Evolutionary conservation across 2,113 vertebrate genomes (phyloP).

Genomic region (Merops nubicus): DNA sequence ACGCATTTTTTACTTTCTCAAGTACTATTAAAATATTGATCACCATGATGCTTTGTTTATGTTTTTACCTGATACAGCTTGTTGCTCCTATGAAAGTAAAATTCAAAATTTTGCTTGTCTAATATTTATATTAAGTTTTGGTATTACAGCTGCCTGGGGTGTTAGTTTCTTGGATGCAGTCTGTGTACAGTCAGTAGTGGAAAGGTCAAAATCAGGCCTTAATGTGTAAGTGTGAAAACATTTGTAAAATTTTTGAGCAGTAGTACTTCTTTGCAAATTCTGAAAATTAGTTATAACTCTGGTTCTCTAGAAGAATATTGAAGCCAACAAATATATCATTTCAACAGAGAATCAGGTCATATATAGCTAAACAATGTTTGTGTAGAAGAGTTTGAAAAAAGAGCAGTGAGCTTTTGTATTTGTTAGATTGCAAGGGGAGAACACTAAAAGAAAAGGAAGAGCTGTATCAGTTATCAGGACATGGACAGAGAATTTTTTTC

Average conservation of each 20-base stretch:
- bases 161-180: not conserved
- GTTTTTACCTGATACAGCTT: not conserved
- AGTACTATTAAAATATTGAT: not conserved
- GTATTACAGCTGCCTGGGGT: not conserved
- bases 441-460: not conserved
- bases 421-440: not conserved
- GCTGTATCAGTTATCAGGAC: accelerated
- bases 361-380: not conserved
- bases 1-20: not conserved
- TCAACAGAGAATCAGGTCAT: not conserved
- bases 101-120: not conserved
- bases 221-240: not conserved
- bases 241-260: not conserved
- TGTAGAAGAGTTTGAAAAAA: not conserved
- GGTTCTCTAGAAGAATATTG: not conserved
- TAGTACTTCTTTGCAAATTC: not conserved
- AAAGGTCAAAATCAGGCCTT: not conserved
- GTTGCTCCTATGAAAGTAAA: not conserved
- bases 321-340: not conserved
- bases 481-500: not conserved
- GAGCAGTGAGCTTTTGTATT: not conserved
- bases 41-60: not conserved
- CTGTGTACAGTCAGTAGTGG: not conserved
- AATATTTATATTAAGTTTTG: not conserved
- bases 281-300: not conserved